Conservation (phyloP, 2,888 invertebrate species). For the Cecidostiba fungosa region DNA sequence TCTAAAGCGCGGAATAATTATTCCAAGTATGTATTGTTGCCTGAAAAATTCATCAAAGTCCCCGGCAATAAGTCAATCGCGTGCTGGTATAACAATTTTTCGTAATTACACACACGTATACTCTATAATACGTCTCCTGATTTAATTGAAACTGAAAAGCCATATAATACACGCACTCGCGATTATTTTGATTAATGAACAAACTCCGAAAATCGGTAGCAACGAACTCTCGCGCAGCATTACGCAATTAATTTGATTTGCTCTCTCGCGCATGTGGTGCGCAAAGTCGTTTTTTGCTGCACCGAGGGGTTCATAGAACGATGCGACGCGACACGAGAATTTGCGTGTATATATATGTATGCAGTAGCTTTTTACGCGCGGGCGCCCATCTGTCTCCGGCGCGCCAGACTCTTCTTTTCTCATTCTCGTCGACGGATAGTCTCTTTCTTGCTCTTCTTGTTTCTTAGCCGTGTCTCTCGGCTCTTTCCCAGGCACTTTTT, state of each 20-base stretch:
- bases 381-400: slow-evolving; percentile 64
- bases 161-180: background rate
- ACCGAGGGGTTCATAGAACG: slow-evolving; percentile 30
- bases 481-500: slow-evolving; percentile 61
- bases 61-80: too few relatives aligned
- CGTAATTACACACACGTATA: background rate
- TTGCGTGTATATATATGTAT: slow-evolving; percentile 26
- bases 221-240: slow-evolving; percentile 42
- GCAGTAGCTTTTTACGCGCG: slow-evolving; percentile 42
- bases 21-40: background rate
- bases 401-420: slow-evolving; percentile 38
- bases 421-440: slow-evolving; percentile 21
- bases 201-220: background rate
- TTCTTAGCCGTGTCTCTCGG: background rate
- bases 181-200: background rate
- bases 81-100: background rate
- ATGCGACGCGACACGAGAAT: slow-evolving; percentile 44
- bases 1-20: background rate
- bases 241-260: slow-evolving; percentile 63
- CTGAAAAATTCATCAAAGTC: background rate
- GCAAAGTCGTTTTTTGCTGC: slow-evolving; percentile 12
- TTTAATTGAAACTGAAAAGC: background rate
- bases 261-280: slow-evolving; percentile 43
- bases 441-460: slow-evolving; percentile 25
- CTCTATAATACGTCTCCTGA: background rate